Evolutionary conservation across 2,797 vertebrate species (phyloP).

Genomic region (Lepus townsendii): DNA sequence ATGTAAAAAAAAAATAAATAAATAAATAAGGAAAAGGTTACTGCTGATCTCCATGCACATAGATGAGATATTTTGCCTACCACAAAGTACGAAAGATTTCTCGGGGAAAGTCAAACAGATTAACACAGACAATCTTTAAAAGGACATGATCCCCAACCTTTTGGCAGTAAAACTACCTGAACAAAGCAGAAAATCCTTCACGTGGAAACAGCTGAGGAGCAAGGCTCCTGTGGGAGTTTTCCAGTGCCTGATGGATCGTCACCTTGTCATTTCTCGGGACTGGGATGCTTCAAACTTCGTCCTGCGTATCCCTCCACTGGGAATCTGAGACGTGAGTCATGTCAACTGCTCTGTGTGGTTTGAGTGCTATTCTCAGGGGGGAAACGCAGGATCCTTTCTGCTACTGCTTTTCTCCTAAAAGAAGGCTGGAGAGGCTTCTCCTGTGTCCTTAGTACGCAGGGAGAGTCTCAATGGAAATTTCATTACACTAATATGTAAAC

Average conservation of each 20-base stretch:
- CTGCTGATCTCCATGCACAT: constrained; percentile 7
- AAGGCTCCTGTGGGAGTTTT: constrained; percentile 51
- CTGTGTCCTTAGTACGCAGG: constrained; percentile 30
- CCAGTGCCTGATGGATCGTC: constrained; percentile 18
- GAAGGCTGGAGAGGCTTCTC: background rate
- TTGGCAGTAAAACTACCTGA: constrained; percentile 42
- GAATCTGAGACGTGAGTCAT: constrained; percentile 20
- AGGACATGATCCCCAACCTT: background rate
- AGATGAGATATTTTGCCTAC: constrained; percentile 47
- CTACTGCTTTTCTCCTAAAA: constrained; percentile 38
- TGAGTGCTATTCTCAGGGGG: background rate
- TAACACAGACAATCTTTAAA: constrained; percentile 56
- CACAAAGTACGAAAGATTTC: constrained; percentile 31
- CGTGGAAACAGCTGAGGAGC: constrained; percentile 35
- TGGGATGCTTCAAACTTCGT: constrained; percentile 40
- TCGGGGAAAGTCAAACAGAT: constrained; percentile 28
- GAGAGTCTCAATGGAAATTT: background rate
- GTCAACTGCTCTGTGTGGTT: background rate
- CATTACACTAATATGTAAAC: constrained; percentile 32
- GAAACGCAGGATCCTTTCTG: background rate
- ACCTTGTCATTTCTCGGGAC: constrained; percentile 24
- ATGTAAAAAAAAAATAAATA: constrained; percentile 62
- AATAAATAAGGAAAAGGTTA: constrained; percentile 46
- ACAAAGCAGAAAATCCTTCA: constrained; percentile 55
- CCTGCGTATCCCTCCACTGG: background rate